Conservation (phyloP, 2,797 vertebrate species). For the Microctenopoma lineatum region DNA sequence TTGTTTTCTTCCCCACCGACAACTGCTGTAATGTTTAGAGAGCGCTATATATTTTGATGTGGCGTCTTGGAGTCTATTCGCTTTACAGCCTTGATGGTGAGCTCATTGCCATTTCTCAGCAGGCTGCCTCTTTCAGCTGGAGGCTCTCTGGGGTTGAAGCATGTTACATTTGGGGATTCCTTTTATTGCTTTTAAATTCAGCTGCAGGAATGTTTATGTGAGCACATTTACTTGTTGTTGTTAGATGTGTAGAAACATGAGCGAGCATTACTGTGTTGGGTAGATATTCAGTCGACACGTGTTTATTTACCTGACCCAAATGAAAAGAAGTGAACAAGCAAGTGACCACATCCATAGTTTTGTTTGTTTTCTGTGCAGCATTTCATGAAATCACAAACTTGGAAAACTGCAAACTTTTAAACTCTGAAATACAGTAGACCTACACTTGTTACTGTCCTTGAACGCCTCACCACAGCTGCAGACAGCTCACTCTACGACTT, state of each 20-base stretch:
- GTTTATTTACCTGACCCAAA: background rate
- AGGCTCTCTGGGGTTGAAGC: background rate
- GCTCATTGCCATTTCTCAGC: slow-evolving; percentile 22
- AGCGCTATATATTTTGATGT: background rate
- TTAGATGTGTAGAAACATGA: background rate
- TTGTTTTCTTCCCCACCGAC: background rate
- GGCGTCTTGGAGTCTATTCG: background rate
- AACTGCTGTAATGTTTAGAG: background rate
- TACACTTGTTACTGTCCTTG: no score
- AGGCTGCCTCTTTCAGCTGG: slow-evolving; percentile 4
- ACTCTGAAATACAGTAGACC: no score
- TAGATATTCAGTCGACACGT: background rate
- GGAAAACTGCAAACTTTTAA: no score
- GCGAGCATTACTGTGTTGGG: no score
- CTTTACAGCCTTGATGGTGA: slow-evolving; percentile 9
- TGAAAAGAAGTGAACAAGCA: background rate
- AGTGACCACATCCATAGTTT: no score
- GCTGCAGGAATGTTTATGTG: background rate
- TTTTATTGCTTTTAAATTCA: slow-evolving; percentile 26
- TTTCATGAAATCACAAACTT: no score
- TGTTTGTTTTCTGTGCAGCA: no score
- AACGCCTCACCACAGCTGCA: no score
- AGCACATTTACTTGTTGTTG: background rate
- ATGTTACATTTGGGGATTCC: background rate
- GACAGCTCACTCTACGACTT: no score